Conservation (phyloP, 2,888 invertebrate species). For the Oligia latruncula region DNA sequence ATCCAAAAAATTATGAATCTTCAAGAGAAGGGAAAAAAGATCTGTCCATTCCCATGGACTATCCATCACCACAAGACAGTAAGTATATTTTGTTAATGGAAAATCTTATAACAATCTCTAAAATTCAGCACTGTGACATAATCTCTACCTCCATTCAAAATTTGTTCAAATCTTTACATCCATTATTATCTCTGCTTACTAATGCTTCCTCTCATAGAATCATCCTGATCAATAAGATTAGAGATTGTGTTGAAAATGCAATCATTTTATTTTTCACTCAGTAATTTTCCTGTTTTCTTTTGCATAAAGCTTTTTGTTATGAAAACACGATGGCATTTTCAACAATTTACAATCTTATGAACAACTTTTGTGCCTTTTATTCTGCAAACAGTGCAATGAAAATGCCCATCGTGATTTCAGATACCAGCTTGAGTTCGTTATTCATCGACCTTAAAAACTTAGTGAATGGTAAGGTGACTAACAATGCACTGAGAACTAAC, state of each 20-base stretch:
- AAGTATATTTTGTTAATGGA: constrained; percentile 71
- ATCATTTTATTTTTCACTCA: constrained; percentile 84
- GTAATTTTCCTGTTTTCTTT: constrained; percentile 81
- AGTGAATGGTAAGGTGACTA: constrained; percentile 87
- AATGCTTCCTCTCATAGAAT: constrained; percentile 71
- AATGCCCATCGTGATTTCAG: constrained; percentile 91
- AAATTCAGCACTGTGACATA: constrained; percentile 48
- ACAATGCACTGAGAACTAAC: constrained; percentile 80
- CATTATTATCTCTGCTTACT: constrained; percentile 70
- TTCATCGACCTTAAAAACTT: constrained; percentile 89
- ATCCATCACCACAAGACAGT: constrained; percentile 87
- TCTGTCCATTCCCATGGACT: constrained; percentile 78
- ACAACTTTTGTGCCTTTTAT: constrained; percentile 65
- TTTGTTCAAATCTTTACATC: constrained; percentile 25
- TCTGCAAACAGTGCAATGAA: constrained; percentile 79
- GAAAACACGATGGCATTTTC: constrained; percentile 91
- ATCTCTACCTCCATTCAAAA: constrained; percentile 27
- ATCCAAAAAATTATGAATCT: constrained; percentile 81
- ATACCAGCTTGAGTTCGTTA: constrained; percentile 88
- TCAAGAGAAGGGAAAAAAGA: constrained; percentile 81
- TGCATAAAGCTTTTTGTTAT: constrained; percentile 81
- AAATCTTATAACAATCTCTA: constrained; percentile 47
- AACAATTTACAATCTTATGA: constrained; percentile 79
- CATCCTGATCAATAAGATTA: constrained; percentile 68
- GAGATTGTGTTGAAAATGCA: constrained; percentile 90